Evolutionary conservation across 1,140 invertebrate genomes (phyloP).

Genomic region (Sitophilus oryzae): DNA sequence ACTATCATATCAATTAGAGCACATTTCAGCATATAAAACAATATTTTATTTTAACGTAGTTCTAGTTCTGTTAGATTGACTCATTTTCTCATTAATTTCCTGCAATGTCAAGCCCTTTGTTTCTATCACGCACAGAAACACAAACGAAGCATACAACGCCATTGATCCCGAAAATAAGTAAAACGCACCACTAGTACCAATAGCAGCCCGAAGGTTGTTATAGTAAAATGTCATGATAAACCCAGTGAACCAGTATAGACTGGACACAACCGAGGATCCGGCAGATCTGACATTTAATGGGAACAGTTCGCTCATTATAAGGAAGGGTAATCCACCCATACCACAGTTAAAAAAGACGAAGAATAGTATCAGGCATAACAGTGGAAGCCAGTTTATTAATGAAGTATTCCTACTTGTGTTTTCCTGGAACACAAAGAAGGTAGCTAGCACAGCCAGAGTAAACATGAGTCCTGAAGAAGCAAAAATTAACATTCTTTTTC

Average conservation of each 20-base stretch:
- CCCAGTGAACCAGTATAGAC: conserved; percentile 4
- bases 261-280: conserved; percentile 63
- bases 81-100: conserved; percentile 23
- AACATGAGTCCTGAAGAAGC: conserved; percentile 56
- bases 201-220: conserved; percentile 48
- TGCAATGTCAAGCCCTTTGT: conserved; percentile 72
- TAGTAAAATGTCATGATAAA: conserved; percentile 75
- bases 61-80: too few species aligned
- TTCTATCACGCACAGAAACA: conserved; percentile 61
- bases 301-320: conserved; percentile 75
- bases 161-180: conserved; percentile 70
- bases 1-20: too few species aligned
- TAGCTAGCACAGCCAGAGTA: conserved; percentile 25
- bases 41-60: too few species aligned
- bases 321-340: conserved; percentile 75
- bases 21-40: too few species aligned
- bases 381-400: conserved; percentile 25
- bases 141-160: conserved; percentile 52
- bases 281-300: conserved; percentile 64
- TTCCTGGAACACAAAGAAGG: conserved; percentile 23
- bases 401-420: conserved; percentile 8
- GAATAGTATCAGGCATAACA: conserved; percentile 22
- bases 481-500: conserved; percentile 61
- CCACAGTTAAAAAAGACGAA: conserved; percentile 43
- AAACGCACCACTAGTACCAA: conserved; percentile 64